Base-by-base conservation (phyloP, 2,888 invertebrate species). In the Euzophera pinguis region DNA sequence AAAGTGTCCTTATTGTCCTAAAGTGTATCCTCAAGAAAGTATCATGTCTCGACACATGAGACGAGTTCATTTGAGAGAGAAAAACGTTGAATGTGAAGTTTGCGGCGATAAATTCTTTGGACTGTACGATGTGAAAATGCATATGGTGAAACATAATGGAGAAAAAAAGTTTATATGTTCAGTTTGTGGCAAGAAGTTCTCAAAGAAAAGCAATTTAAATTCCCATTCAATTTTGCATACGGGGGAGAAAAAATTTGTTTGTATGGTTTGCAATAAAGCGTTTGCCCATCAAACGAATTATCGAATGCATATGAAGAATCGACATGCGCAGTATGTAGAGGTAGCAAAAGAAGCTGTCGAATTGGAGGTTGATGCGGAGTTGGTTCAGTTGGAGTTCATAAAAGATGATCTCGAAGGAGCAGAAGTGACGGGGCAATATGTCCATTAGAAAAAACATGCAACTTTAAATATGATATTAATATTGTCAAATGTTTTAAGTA, bases 31-130 rank as follows among this genome's bases (percentile, higher is more conserved):
- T 0, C 87, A 88, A 57, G 92, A 92, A 68, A 92, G 92, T 43
- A 91, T 92, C 0, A 86, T 92, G 77, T 92, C 92, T 0, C 79
- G 92, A 41, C 92, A 92, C 53, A 92, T 92, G 92, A 85, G 92
- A 42, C 81, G 92, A 0, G 92, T 92, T 0, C 92, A 92, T 63
- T 78, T 92, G 3, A 66, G 83, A 48, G 88, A 90, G 57, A 87
- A 86, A 50, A 89, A 90, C 47, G 87, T 87, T 0, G 84, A 88
- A 57, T 90, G 90, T 47, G 84, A 84, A 42, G 74, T 89, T 0
- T 90, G 90, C 41, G 88, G 86, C 0, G 88, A 88, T 47, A 84
- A 82, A 53, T 90, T 90, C 60, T 90, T 89, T 35, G 81, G 85
- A 0, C 71, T 84, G 0, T 88, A 88, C 53, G 88, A 90, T 45